Evolutionary conservation across 2,797 vertebrate species (phyloP).

Genomic region (Hyperoplus lanceolatus): DNA sequence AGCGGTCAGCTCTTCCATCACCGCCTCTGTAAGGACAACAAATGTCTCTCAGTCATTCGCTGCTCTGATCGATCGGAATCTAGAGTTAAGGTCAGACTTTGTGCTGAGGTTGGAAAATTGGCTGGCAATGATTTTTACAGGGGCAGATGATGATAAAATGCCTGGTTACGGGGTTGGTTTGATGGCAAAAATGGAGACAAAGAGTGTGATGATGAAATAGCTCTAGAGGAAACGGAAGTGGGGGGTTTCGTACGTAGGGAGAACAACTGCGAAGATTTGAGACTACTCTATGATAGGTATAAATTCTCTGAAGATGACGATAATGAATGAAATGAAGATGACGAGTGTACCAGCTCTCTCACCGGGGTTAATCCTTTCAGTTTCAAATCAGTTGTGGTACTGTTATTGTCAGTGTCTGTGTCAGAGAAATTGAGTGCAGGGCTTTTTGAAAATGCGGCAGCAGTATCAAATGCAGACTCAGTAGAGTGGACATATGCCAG

Average conservation of each 20-base stretch:
- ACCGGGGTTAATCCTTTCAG: slow-evolving; percentile 7
- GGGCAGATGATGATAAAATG: slow-evolving; percentile 22
- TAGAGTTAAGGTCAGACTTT: slow-evolving; percentile 37
- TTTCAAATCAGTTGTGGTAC: slow-evolving; percentile 15
- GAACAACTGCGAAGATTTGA: slow-evolving; percentile 17
- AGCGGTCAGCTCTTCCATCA: slow-evolving; percentile 82
- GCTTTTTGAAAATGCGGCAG: slow-evolving; percentile 35
- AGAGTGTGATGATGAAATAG: slow-evolving; percentile 6
- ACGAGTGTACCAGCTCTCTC: slow-evolving; percentile 12
- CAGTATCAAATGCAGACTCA: slow-evolving; percentile 35
- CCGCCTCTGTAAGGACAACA: slow-evolving; percentile 90
- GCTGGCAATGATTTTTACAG: slow-evolving; percentile 63
- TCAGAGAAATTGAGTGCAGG: slow-evolving; percentile 17
- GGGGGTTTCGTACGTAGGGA: slow-evolving; percentile 19
- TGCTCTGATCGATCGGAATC: slow-evolving; percentile 27
- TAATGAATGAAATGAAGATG: slow-evolving; percentile 20
- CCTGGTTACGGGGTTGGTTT: slow-evolving; percentile 15
- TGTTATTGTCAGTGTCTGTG: not conserved
- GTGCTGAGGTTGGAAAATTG: slow-evolving; percentile 26
- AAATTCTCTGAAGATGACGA: slow-evolving; percentile 13
- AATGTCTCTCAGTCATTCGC: slow-evolving; percentile 79
- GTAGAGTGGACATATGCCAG: slow-evolving; percentile 28
- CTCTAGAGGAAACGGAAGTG: slow-evolving; percentile 8
- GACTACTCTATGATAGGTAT: not conserved
- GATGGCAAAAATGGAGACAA: slow-evolving; percentile 8